Percentiles rank a stretch among this genome's conserved stretches.
These are phyloP conservation scores for Tuberolachnus salignus DNA, from an alignment of 2,888 invertebrate genomes.

Conservation along the genomic window DNA sequence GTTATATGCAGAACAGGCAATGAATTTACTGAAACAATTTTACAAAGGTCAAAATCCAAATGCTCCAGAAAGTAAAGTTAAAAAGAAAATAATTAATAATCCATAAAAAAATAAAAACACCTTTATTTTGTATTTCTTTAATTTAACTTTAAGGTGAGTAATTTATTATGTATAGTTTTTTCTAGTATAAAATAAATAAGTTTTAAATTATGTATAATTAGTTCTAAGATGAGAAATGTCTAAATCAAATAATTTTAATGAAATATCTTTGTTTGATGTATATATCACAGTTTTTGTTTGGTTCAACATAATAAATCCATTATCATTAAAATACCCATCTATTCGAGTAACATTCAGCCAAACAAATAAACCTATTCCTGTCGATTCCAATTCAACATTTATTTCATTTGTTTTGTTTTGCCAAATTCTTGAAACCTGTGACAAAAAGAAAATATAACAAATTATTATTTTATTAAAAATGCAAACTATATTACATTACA, in stretches of 20 bases:
- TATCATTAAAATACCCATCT: constrained; percentile 45
- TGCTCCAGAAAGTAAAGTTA: constrained; percentile 75
- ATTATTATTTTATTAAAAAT: not conserved
- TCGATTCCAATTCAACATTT: constrained; percentile 40
- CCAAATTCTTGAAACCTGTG: constrained; percentile 31
- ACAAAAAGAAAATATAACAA: not conserved
- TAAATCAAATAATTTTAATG: constrained; percentile 30
- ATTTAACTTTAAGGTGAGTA: not conserved
- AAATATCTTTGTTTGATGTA: constrained; percentile 35
- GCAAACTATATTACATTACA: not conserved
- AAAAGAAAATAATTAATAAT: constrained; percentile 62
- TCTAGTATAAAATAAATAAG: not conserved
- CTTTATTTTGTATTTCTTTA: not conserved
- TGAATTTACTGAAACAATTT: constrained; percentile 87
- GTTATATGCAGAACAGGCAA: constrained; percentile 75
- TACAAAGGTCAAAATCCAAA: constrained; percentile 93
- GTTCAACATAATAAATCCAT: constrained; percentile 51
- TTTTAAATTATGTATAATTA: constrained; percentile 2
- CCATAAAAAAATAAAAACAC: not conserved
- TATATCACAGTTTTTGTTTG: constrained; percentile 42
- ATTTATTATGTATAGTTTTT: constrained; percentile 9
- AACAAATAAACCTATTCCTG: constrained; percentile 52
- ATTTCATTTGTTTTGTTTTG: constrained; percentile 38
- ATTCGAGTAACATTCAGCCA: constrained; percentile 44
- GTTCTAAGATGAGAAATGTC: constrained; percentile 34